Evolutionary conservation across 2,888 invertebrate genomes (phyloP).

Genomic region (Ichneumoninae sp.): DNA sequence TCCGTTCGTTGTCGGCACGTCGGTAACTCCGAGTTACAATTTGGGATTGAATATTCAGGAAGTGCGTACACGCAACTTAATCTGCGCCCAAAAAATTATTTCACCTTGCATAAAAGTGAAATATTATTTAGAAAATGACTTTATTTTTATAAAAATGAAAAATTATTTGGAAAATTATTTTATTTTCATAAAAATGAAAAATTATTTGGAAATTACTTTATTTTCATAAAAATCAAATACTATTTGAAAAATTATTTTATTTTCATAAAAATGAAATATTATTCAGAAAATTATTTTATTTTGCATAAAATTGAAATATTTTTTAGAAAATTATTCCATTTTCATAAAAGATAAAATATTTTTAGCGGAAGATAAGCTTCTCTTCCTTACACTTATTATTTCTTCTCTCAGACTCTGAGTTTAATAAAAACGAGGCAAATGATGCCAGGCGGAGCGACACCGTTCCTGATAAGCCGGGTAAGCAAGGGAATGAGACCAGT

Average conservation of each 20-base stretch:
- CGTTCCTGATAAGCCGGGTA: constrained; percentile 78
- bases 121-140: too few species aligned
- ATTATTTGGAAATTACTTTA: too few species aligned
- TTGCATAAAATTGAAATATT: not conserved
- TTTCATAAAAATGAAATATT: too few species aligned
- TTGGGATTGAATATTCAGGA: constrained; percentile 89
- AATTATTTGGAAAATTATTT: too few species aligned
- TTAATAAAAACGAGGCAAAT: constrained; percentile 80
- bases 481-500: constrained; percentile 76
- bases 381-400: constrained; percentile 15
- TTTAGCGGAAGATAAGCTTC: too few species aligned
- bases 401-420: constrained; percentile 75
- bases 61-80: constrained; percentile 77
- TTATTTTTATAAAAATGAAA: too few species aligned
- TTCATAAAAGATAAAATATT: too few species aligned
- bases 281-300: too few species aligned
- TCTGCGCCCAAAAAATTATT: not conserved
- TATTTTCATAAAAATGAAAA: not conserved
- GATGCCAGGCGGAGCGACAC: constrained; percentile 71
- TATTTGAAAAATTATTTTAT: too few species aligned
- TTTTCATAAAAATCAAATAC: too few species aligned
- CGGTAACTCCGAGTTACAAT: constrained; percentile 88
- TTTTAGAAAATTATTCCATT: not conserved
- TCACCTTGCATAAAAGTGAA: too few species aligned
- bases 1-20: constrained; percentile 88